A percentile compares a stretch with the other conserved stretches of the same genome.
Conservation (phyloP, 2,113 vertebrate species). For the Platichthys stellatus region DNA sequence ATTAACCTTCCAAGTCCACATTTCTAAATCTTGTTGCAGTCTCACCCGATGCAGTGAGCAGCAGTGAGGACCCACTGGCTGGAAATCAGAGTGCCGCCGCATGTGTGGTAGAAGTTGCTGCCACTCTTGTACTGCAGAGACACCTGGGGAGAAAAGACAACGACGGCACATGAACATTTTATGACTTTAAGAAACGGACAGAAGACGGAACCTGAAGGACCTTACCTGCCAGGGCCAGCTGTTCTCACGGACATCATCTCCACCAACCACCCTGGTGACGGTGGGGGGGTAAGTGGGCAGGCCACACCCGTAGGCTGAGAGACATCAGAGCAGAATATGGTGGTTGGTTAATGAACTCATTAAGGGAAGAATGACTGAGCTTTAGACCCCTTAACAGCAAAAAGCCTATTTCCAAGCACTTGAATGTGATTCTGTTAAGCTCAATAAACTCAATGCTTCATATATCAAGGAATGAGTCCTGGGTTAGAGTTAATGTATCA, state of each 20-base stretch:
- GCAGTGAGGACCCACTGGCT: constrained; percentile 87
- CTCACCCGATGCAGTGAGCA: constrained; percentile 90
- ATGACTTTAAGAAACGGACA: neutral
- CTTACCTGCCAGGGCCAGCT: constrained; percentile 86
- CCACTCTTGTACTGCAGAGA: constrained; percentile 87
- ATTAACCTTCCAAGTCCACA: neutral
- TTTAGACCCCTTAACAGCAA: neutral
- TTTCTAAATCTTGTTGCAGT: neutral
- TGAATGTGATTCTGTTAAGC: no score
- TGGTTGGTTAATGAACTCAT: neutral
- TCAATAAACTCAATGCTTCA: no score
- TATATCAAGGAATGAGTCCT: neutral
- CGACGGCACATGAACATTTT: neutral
- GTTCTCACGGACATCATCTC: constrained; percentile 74
- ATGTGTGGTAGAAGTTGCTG: constrained; percentile 83
- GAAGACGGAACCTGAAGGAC: neutral
- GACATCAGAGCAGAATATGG: constrained; percentile 11
- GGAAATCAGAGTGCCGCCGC: constrained; percentile 86
- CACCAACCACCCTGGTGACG: constrained; percentile 78
- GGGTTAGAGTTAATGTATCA: neutral
- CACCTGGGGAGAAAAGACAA: constrained; percentile 71
- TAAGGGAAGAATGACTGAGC: neutral
- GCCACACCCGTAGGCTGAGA: constrained; percentile 82
- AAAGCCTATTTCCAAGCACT: no score
- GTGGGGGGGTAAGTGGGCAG: constrained; percentile 70